These are phyloP conservation scores for Actinemys pallida DNA, from an alignment of 2,113 vertebrate species.

Conservation along the genomic window DNA sequence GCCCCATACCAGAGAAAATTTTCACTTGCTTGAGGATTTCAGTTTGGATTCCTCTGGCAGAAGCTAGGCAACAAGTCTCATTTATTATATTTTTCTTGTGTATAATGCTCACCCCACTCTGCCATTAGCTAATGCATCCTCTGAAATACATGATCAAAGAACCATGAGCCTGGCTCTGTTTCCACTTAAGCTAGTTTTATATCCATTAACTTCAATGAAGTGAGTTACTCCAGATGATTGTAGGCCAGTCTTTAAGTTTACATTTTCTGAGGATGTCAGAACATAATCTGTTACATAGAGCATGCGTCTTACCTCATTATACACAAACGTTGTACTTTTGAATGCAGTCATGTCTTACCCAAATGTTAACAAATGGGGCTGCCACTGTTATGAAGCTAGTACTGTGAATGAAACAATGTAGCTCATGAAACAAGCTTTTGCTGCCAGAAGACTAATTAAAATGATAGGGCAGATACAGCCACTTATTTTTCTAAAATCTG, in stretches of 20 bases:
- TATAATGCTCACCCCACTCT: neutral
- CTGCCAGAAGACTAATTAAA: conserved; percentile 1
- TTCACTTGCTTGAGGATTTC: neutral
- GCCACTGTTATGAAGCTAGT: neutral
- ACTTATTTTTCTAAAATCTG: neutral
- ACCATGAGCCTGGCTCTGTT: neutral
- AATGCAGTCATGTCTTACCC: neutral
- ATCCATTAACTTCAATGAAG: neutral
- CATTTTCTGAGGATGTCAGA: neutral
- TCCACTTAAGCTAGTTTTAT: neutral
- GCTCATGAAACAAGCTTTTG: neutral
- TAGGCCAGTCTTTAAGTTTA: neutral
- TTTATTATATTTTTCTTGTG: neutral
- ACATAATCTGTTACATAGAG: neutral
- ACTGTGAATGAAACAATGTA: neutral
- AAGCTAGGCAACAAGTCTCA: neutral
- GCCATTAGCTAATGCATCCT: neutral
- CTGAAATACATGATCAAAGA: neutral
- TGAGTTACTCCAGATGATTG: neutral
- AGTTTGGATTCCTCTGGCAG: neutral
- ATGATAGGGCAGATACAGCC: neutral
- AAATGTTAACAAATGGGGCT: neutral
- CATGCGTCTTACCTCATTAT: neutral
- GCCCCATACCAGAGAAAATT: neutral
- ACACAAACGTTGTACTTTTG: neutral